A percentile compares a stretch with the other conserved stretches of the same genome.
Evolutionary conservation across 2,113 vertebrate genomes (phyloP).

Genomic region (Dendropsophus ebraccatus): DNA sequence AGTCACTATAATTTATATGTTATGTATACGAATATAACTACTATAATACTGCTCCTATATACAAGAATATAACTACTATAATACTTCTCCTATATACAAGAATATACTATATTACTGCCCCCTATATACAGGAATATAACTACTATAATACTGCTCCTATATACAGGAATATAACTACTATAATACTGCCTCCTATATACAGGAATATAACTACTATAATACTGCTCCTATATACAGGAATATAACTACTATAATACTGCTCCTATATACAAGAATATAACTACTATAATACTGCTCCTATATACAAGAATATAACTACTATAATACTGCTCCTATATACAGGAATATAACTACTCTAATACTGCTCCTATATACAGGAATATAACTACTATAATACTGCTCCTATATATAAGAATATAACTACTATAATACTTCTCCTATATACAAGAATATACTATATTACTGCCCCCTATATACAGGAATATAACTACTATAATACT

Average conservation of each 20-base stretch:
- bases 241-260: background rate
- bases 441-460: conserved; percentile 10
- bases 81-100: background rate
- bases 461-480: background rate
- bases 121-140: background rate
- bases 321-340: conserved; percentile 7
- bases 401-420: conserved; percentile 1
- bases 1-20: conserved; percentile 53
- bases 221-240: conserved; percentile 5
- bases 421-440: background rate
- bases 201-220: conserved; percentile 23
- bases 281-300: conserved; percentile 18
- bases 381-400: conserved; percentile 10
- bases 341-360: conserved; percentile 10
- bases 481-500: conserved; percentile 13
- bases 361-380: background rate
- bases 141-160: background rate
- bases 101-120: conserved; percentile 7
- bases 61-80: conserved; percentile 5
- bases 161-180: conserved; percentile 10
- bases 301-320: conserved; percentile 19
- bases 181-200: conserved; percentile 2
- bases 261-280: background rate
- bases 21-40: background rate
- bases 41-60: background rate